phyloP scores from a whole-genome alignment of 2,888 invertebrate species.

The Eupithecia exiguata region DNA sequence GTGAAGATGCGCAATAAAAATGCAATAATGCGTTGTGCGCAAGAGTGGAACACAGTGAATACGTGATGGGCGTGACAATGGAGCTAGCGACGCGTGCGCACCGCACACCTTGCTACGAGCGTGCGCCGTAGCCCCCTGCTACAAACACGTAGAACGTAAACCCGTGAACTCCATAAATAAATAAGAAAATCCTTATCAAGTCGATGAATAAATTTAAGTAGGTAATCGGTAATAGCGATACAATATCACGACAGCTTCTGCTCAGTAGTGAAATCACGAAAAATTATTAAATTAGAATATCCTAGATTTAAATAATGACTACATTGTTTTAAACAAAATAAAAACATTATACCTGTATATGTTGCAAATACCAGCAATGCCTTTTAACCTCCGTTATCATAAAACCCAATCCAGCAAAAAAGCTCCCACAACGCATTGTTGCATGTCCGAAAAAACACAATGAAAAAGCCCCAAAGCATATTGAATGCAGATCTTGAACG shows the following conservation, averaged over 20 bases:
- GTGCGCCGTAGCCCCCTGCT: conserved; percentile 29
- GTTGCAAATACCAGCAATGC: conserved; percentile 30
- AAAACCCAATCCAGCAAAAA: conserved; percentile 54
- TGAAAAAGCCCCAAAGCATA: conserved; percentile 67
- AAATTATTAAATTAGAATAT: too few species aligned
- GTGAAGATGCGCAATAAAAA: conserved; percentile 82
- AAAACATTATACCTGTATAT: not conserved
- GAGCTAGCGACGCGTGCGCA: conserved; percentile 73
- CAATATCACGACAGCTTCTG: too few species aligned
- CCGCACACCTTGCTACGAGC: conserved; percentile 64
- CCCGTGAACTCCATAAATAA: not conserved
- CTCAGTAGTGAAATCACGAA: too few species aligned
- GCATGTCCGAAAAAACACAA: conserved; percentile 66
- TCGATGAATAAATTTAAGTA: too few species aligned
- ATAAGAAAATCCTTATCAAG: too few species aligned
- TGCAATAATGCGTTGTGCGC: conserved; percentile 74
- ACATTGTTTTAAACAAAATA: not conserved
- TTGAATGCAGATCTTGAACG: conserved; percentile 75
- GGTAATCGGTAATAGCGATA: too few species aligned
- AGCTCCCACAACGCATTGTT: conserved; percentile 64
- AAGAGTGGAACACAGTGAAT: conserved; percentile 59
- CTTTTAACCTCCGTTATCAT: conserved; percentile 59
- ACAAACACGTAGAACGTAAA: not conserved
- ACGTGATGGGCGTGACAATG: conserved; percentile 77
- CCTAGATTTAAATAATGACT: too few species aligned